Evolutionary conservation across 2,113 vertebrate genomes (phyloP).

Genomic region (Pollimyrus isidori): DNA sequence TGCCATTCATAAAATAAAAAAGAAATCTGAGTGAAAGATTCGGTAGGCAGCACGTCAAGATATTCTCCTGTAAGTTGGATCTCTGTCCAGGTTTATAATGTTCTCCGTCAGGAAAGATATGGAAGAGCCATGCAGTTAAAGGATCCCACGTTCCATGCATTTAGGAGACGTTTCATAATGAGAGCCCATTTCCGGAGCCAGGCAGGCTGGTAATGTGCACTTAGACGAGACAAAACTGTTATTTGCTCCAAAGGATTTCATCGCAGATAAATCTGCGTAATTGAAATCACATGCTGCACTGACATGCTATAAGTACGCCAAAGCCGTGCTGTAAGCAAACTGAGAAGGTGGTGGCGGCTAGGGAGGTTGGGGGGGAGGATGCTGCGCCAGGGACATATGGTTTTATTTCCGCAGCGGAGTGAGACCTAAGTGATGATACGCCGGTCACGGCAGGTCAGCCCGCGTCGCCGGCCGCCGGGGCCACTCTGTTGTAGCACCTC

Average conservation of each 20-base stretch:
- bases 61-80: background rate
- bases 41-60: background rate
- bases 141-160: background rate
- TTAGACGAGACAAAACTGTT: slow-evolving; percentile 14
- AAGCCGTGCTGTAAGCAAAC: background rate
- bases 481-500: background rate
- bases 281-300: background rate
- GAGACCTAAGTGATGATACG: background rate
- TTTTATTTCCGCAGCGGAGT: slow-evolving; percentile 1
- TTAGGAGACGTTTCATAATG: background rate
- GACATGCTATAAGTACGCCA: background rate
- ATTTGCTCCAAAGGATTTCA: background rate
- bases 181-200: slow-evolving; percentile 5
- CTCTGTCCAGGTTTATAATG: background rate
- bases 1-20: background rate
- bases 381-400: background rate
- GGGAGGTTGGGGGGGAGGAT: background rate
- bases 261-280: slow-evolving; percentile 2
- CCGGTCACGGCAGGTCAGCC: background rate
- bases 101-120: background rate
- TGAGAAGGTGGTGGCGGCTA: background rate
- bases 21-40: background rate
- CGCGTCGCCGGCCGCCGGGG: background rate
- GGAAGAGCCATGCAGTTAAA: background rate
- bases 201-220: slow-evolving; percentile 7